phyloP scores from a whole-genome alignment of 1,140 invertebrate species.

The Geopemphigus sp. region DNA sequence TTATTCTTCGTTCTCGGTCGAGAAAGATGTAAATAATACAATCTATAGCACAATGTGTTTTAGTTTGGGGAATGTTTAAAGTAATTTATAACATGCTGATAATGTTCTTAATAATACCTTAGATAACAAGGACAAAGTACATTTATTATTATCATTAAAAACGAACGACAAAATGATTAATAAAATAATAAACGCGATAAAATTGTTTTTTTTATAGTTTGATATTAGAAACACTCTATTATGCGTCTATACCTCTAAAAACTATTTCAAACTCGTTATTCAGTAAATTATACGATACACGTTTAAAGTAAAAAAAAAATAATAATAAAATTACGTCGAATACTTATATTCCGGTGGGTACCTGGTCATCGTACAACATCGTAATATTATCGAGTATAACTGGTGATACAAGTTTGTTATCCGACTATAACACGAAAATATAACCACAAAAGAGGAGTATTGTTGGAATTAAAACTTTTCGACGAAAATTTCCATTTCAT shows the following conservation, averaged over 20 bases:
- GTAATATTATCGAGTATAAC: neutral
- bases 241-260: neutral
- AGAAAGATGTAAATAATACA: neutral
- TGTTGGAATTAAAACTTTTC: too few relatives aligned
- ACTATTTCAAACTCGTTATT: neutral
- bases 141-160: conserved; percentile 12
- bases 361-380: neutral
- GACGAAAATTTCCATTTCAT: too few relatives aligned
- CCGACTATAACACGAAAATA: neutral
- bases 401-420: neutral
- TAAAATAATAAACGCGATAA: conserved; percentile 23
- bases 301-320: neutral
- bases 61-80: neutral
- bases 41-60: neutral
- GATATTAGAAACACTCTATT: too few relatives aligned
- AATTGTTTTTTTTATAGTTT: neutral
- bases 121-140: neutral
- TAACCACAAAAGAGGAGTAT: neutral
- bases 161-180: neutral
- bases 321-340: neutral
- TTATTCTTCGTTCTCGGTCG: neutral
- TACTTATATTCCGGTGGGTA: neutral
- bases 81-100: neutral
- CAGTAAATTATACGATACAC: neutral
- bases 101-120: neutral